Evolutionary conservation across 2,797 vertebrate species (phyloP).

Genomic region (Setipinna tenuifilis): DNA sequence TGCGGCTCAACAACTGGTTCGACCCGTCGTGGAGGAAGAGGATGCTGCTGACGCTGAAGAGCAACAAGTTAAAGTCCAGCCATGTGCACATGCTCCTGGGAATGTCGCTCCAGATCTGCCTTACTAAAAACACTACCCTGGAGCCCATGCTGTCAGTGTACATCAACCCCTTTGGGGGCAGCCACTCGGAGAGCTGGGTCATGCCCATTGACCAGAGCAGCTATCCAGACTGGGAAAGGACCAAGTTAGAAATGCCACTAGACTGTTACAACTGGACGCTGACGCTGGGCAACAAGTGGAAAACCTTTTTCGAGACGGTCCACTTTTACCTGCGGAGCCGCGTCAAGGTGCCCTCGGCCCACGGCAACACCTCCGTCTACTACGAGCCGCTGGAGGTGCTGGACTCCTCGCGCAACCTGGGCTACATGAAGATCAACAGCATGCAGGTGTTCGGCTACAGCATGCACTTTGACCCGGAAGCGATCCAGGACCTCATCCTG

Average conservation of each 20-base stretch:
- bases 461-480: slow-evolving; percentile 98
- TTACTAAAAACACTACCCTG: slow-evolving; percentile 96
- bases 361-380: slow-evolving; percentile 86
- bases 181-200: slow-evolving; percentile 98
- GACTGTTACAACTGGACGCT: slow-evolving; percentile 98
- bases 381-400: slow-evolving; percentile 93
- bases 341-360: slow-evolving; percentile 80
- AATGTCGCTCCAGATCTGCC: slow-evolving; percentile 94
- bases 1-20: slow-evolving; percentile 96
- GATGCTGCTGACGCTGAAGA: slow-evolving; percentile 96
- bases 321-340: slow-evolving; percentile 96
- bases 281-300: slow-evolving; percentile 96
- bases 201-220: slow-evolving; percentile 93
- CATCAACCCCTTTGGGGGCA: slow-evolving; percentile 96
- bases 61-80: slow-evolving; percentile 97
- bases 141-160: slow-evolving; percentile 94
- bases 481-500: slow-evolving; percentile 95
- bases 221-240: slow-evolving; percentile 98
- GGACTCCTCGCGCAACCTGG: slow-evolving; percentile 88
- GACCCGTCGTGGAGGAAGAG: slow-evolving; percentile 96
- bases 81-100: slow-evolving; percentile 97
- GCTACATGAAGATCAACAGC: slow-evolving; percentile 98
- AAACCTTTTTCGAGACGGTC: slow-evolving; percentile 97
- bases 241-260: slow-evolving; percentile 90
- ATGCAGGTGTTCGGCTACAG: slow-evolving; percentile 97